phyloP scores from a whole-genome alignment of 1,140 invertebrate species.

The Spodoptera litura region DNA sequence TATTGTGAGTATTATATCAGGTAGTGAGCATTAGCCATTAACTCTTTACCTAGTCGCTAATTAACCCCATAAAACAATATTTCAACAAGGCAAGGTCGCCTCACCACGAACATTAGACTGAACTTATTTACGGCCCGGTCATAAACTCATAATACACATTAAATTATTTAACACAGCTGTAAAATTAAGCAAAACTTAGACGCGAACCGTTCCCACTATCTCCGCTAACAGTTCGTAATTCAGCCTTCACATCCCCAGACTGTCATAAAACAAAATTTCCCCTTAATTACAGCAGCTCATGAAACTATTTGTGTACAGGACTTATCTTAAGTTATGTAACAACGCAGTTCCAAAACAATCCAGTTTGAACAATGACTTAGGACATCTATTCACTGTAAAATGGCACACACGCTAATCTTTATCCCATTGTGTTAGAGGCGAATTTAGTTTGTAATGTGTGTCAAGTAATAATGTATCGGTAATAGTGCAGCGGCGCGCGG shows the following conservation, averaged over 20 bases:
- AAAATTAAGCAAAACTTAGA: conserved; percentile 29
- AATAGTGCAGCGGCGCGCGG: conserved; percentile 46
- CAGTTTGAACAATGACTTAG: conserved; percentile 56
- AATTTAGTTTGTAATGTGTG: conserved; percentile 26
- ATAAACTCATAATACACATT: conserved; percentile 27
- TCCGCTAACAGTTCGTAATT: conserved; percentile 34
- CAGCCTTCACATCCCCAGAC: conserved; percentile 32
- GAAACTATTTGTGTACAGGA: conserved; percentile 48
- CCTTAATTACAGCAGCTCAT: conserved; percentile 47
- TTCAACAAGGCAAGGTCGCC: no score
- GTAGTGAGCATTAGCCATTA: no score
- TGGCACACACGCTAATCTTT: conserved; percentile 23
- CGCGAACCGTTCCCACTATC: conserved; percentile 26
- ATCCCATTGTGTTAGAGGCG: conserved; percentile 6
- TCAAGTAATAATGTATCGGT: conserved; percentile 38
- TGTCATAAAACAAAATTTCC: conserved; percentile 49
- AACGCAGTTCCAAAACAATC: conserved; percentile 53
- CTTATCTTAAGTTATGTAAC: conserved; percentile 50
- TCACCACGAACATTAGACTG: no score
- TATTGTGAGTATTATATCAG: no score
- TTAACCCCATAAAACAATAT: no score
- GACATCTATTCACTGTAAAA: conserved; percentile 32
- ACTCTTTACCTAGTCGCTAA: no score
- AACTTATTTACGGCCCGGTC: not conserved
- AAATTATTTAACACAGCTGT: conserved; percentile 24